Evolutionary conservation across 2,113 vertebrate genomes (phyloP), one percentile per base, ranked within the genome.

Genomic region (Gymnarchus niloticus): DNA sequence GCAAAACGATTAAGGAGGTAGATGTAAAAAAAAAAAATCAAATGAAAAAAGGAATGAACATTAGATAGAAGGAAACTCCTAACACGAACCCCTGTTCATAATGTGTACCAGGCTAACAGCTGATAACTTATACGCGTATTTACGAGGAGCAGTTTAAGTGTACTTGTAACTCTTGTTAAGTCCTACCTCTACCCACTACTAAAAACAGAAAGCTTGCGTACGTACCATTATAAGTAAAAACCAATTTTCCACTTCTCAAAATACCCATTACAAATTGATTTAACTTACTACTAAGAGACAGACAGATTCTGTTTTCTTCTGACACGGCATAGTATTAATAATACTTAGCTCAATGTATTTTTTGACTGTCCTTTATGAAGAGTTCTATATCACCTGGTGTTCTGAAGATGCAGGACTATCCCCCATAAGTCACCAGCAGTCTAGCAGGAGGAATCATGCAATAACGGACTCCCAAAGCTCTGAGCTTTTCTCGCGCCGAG

Each of bases 371-470:
- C 19, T 76, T 23, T 14, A 87, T 77, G 25, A 57, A 87, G 1
- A 59, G 7, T 17, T 87, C 82, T 12, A 17, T 82, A 23, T 87
- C 54, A 25, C 33, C 54, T 44, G 82, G 59, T 3, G 49, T 54
- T n/a, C 77, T 76, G 41, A 87, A 84, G 44, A 59, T 80, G 10
- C 19, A 52, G 9, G 51, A 2, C 46, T 51, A 33, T 0, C 69
- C 86, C n/a, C 19, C 25, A 25, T 86, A 41, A 56, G 82, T 87
- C 52, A 87, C 65, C 33, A 87, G 52, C 21, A 84, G 51, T 33
- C 65, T 61, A 2, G 65, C 86, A 25, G 86, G 86, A 52, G 56
- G 76, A 23, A 78, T 69, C 51, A 84, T 84, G 28, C 51, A 1
- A 7, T 84, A 57, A 23, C 54, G 21, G 8, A 84, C 77, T 14